Base-by-base conservation (phyloP, 2,888 invertebrate genomes). In the Macrosoma leucophasiata region DNA sequence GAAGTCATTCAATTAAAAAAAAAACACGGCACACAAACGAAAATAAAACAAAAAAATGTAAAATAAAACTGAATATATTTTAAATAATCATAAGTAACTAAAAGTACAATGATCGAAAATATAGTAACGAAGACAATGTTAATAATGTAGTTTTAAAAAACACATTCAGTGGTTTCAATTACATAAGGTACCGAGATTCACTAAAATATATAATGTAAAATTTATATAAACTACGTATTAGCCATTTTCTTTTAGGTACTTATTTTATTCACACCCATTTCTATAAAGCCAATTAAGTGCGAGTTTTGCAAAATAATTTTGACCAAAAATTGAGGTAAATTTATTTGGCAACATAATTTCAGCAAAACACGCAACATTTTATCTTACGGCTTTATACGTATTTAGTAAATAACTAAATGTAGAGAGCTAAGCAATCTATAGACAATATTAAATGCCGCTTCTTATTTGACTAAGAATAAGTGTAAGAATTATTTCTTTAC, bases 31-130 rank as follows among this genome's bases (percentile, higher is more conserved):
- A 73, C 62, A 66, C 35, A 68, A 76, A 69, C 58, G 63, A 70
- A 69, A 77, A 75, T 82, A 74, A 68, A 84, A 85, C 79, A 74
- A 68, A 78, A 77, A 71, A 50, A 69, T 56, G 65, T 78, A 73
- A 84, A 84, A 81, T 82, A 84, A 79, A 81, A 79, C 76, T 76
- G 78, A 77, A 78, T 84, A 84, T 84, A 84, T 82, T 84, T 67
- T 79, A 71, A 69, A 75, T 69, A 58, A 69, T 72, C 72, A 76
- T 60, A 70, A 72, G 71, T 75, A 73, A 71, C 66, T 75, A 74
- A 72, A 73, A 70, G 61, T 57, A 57, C 53, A 55, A 63, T 64
- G 62, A 63, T 66, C 55, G 62, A 67, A 68, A 65, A 65, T 47
- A 62, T 53, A 51, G 57, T 55, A 55, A 65, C 61, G 59, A 52